Base-by-base conservation (phyloP, 2,888 invertebrate genomes). In the Phytoseiulus persimilis region DNA sequence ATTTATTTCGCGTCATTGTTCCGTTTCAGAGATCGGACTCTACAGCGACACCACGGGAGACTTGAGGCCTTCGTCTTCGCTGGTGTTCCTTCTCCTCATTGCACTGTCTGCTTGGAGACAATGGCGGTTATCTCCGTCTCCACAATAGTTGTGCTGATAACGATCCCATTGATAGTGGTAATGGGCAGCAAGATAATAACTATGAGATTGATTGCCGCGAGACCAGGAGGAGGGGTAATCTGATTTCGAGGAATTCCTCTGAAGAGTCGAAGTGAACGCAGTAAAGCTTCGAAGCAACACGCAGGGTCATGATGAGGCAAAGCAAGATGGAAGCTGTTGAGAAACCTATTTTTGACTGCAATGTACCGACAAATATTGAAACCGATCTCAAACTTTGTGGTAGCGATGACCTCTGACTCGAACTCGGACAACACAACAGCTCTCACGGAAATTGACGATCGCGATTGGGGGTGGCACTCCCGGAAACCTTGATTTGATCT, bases 1-100 rank as follows among this genome's bases (percentile, higher is more conserved):
- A 39, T 39, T n/a, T 32, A 45, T 31, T 33, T 28, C n/a, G n/a
- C n/a, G n/a, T n/a, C n/a, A n/a, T n/a, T 33, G 87, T 23, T 87
- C 28, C 32, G 11, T 87, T 87, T 6, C 87, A 87, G 87, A 87
- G 5, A 87, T 87, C 87, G 87, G 87, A 28, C 87, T 87, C 33
- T 87, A 87, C 87, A 87, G 87, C 33, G 87, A 87, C 39, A 31
- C 87, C 28, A 32, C 39, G n/a, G 32, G n/a, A 28, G 87, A 31
- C 6, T n/a, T 33, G 87, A 32, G 39, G 31, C 11, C 65, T 65
- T 32, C 87, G 32, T 87, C 87, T 18, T 39, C 45, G n/a, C 87
- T 87, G 31, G n/a, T 87, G 6, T 39, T 33, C 32, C 18, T 87
- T 18, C 23, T 87, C 32, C 14, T 33, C 39, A 9, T 87, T 33